phyloP scores from a whole-genome alignment of 2,113 vertebrate genomes.

The Menura novaehollandiae region DNA sequence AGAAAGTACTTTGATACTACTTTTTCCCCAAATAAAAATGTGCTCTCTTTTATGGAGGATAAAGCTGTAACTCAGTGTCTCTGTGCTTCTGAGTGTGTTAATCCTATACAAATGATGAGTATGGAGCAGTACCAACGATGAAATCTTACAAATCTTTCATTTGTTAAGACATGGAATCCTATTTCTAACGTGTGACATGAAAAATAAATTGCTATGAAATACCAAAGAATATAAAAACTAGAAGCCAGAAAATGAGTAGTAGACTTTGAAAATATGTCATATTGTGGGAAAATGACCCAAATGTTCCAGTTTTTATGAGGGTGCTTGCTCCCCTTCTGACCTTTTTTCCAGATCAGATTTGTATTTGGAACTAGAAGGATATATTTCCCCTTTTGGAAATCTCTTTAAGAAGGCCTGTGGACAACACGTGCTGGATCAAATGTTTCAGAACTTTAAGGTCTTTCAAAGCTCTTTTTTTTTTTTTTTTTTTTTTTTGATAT shows the following conservation, averaged over 20 bases:
- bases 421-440: slow-evolving; percentile 42
- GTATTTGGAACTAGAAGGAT: slow-evolving; percentile 28
- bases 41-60: background rate
- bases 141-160: slow-evolving; percentile 12
- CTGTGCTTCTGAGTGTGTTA: background rate
- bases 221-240: slow-evolving; percentile 12
- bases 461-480: background rate
- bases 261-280: slow-evolving; percentile 21
- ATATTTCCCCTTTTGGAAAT: slow-evolving; percentile 27
- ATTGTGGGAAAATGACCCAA: slow-evolving; percentile 22
- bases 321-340: background rate
- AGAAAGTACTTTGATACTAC: slow-evolving; percentile 19
- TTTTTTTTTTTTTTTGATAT: background rate
- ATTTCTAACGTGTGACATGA: background rate
- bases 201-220: slow-evolving; percentile 24
- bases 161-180: background rate
- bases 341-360: slow-evolving; percentile 48
- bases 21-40: slow-evolving; percentile 21
- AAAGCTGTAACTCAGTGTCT: background rate
- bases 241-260: background rate
- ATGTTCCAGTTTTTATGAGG: slow-evolving; percentile 29
- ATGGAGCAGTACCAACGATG: background rate
- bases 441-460: slow-evolving; percentile 25
- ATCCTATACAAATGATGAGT: background rate
- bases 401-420: slow-evolving; percentile 7